Conservation (phyloP, 2,888 invertebrate genomes). For the Erynnis tages region DNA sequence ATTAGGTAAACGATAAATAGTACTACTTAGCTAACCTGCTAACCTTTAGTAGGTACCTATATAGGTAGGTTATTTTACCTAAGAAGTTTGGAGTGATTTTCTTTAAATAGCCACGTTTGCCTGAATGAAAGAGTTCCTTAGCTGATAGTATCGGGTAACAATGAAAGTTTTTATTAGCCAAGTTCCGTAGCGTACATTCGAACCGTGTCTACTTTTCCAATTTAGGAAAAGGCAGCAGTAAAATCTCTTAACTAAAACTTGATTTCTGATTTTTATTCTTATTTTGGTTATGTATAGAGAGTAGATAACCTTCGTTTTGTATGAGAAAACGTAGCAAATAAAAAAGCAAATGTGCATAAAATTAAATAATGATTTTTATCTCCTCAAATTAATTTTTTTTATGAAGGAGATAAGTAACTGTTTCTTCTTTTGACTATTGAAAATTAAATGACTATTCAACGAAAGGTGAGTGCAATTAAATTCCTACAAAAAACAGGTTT, state of each 20-base stretch:
- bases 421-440: too few relatives aligned
- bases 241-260: constrained; percentile 45
- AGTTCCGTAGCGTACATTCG: constrained; percentile 62
- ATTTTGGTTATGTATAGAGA: constrained; percentile 1
- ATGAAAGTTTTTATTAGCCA: constrained; percentile 78
- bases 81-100: constrained; percentile 43
- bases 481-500: too few relatives aligned
- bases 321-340: neutral
- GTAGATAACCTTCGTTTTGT: neutral
- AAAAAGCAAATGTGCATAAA: neutral
- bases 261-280: constrained; percentile 8
- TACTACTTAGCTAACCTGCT: too few relatives aligned
- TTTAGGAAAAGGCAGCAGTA: constrained; percentile 66
- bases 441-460: too few relatives aligned
- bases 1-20: too few relatives aligned
- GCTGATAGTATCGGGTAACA: constrained; percentile 73
- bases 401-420: too few relatives aligned
- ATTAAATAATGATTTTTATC: too few relatives aligned
- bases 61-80: constrained; percentile 35
- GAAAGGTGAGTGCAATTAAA: too few relatives aligned
- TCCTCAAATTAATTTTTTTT: too few relatives aligned
- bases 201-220: constrained; percentile 71
- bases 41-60: neutral
- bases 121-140: constrained; percentile 64
- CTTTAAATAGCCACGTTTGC: constrained; percentile 46